Percentiles rank a stretch among this genome's conserved stretches.
These are phyloP conservation scores for Drosophila subquinaria DNA, from an alignment of 2,888 invertebrate genomes.

Conservation along the genomic window DNA sequence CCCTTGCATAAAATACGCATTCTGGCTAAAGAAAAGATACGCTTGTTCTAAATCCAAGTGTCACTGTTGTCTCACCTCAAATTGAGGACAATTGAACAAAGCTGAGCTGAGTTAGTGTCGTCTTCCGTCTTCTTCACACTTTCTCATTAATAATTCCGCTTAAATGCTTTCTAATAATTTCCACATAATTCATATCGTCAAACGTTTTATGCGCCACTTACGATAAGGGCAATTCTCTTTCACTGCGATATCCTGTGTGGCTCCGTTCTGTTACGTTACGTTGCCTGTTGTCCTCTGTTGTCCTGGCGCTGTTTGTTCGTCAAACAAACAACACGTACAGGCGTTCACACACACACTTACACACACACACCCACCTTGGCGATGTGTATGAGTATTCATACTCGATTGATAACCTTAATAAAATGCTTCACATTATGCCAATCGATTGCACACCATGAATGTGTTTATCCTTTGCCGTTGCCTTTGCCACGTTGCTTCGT, in stretches of 20 bases:
- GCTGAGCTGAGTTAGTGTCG: not conserved
- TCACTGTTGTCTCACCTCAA: slow-evolving; percentile 35
- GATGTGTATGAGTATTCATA: slow-evolving; percentile 62
- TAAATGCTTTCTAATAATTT: slow-evolving; percentile 81
- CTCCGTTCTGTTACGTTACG: slow-evolving; percentile 8
- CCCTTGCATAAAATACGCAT: too few relatives aligned
- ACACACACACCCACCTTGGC: slow-evolving; percentile 48
- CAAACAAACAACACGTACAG: slow-evolving; percentile 69
- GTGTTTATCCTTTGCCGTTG: slow-evolving; percentile 76
- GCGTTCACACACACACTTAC: slow-evolving; percentile 25
- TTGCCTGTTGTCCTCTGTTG: slow-evolving; percentile 34
- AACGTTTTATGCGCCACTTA: slow-evolving; percentile 77
- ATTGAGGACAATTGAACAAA: not conserved
- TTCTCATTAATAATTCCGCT: slow-evolving; percentile 79
- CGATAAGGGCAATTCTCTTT: slow-evolving; percentile 63
- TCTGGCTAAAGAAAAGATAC: too few relatives aligned
- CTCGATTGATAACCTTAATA: slow-evolving; percentile 81
- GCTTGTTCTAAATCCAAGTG: not conserved
- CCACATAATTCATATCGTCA: slow-evolving; percentile 78
- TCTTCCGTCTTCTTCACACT: slow-evolving; percentile 35
- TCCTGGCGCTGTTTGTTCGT: slow-evolving; percentile 60
- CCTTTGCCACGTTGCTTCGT: slow-evolving; percentile 63
- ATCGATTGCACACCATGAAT: slow-evolving; percentile 83
- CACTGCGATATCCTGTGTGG: slow-evolving; percentile 27
- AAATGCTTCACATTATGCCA: slow-evolving; percentile 82